Conservation (phyloP, 2,888 invertebrate genomes). For the Timandra comae region DNA sequence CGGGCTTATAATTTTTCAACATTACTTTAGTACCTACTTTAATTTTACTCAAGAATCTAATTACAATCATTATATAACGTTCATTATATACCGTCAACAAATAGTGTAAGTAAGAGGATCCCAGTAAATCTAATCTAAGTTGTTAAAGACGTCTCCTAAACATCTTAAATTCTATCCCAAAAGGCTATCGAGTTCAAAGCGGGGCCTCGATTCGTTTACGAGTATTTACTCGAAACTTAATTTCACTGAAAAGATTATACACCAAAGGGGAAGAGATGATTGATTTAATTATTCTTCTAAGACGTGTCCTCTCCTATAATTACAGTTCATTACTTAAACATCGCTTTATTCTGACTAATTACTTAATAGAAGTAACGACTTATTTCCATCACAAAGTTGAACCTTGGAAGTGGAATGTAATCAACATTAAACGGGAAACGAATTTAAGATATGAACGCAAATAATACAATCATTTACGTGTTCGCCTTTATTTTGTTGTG, state of each 20-base stretch:
- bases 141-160: conserved; percentile 33
- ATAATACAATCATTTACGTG: conserved; percentile 46
- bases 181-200: conserved; percentile 55
- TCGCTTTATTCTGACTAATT: conserved; percentile 74
- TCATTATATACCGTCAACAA: no score
- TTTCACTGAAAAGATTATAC: conserved; percentile 70
- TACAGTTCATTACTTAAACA: conserved; percentile 74
- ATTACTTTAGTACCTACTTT: no score
- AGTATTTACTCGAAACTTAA: conserved; percentile 68
- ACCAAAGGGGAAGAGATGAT: conserved; percentile 63
- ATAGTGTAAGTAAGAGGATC: no score
- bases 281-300: conserved; percentile 73
- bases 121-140: no score
- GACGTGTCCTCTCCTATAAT: conserved; percentile 75
- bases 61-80: no score
- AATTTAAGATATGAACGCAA: conserved; percentile 53
- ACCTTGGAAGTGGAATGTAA: conserved; percentile 55
- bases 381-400: conserved; percentile 68
- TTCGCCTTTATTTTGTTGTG: no score
- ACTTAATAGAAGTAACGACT: conserved; percentile 75
- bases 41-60: no score
- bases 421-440: conserved; percentile 60
- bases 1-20: no score
- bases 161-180: conserved; percentile 44
- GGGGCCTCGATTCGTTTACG: conserved; percentile 44